phyloP scores from a whole-genome alignment of 2,797 vertebrate species.

The Aulostomus chinensis region DNA sequence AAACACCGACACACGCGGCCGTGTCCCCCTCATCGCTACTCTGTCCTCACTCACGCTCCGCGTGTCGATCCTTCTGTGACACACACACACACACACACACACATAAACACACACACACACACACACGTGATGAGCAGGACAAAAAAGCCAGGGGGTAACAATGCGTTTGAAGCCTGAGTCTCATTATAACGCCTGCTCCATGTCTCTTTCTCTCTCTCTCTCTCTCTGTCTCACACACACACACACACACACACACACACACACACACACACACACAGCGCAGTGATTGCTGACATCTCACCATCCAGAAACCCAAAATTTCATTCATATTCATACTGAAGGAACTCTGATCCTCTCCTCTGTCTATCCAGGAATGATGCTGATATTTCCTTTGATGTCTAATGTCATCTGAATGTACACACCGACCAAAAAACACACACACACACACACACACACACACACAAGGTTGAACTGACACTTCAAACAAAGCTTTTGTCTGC shows the following conservation, averaged over 20 bases:
- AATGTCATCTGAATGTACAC: constrained; percentile 56
- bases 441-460: constrained; percentile 23
- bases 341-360: constrained; percentile 31
- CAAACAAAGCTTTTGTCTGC: constrained; percentile 78
- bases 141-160: constrained; percentile 50
- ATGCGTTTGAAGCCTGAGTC: constrained; percentile 46
- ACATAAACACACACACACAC: no score
- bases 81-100: no score
- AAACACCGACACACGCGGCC: constrained; percentile 18
- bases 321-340: constrained; percentile 36
- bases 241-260: constrained; percentile 24
- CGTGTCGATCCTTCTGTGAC: constrained; percentile 65
- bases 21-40: constrained; percentile 18
- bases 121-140: constrained; percentile 50
- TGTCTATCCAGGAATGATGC: constrained; percentile 62
- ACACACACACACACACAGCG: background rate
- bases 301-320: constrained; percentile 29
- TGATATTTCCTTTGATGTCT: constrained; percentile 65
- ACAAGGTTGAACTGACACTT: constrained; percentile 67
- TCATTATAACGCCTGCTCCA: constrained; percentile 58
- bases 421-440: constrained; percentile 29
- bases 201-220: no score
- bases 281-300: constrained; percentile 29
- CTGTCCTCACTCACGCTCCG: constrained; percentile 35
- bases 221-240: constrained; percentile 39